Percentiles rank a stretch among this genome's conserved stretches.
Evolutionary conservation across 2,113 vertebrate genomes (phyloP).

Genomic region (Pungitius pungitius): DNA sequence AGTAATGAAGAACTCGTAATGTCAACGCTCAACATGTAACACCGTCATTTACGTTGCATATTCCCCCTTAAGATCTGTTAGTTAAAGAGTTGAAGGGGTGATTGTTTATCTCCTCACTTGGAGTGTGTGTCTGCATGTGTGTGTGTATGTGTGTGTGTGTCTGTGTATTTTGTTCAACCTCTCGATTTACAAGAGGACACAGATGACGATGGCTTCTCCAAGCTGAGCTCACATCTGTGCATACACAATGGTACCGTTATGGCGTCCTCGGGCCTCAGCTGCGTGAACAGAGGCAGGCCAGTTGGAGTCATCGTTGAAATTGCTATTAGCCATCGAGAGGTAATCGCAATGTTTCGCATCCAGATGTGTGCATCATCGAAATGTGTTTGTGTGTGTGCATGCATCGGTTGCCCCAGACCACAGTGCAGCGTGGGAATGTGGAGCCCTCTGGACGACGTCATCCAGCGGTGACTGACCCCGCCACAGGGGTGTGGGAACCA

Average conservation of each 20-base stretch:
- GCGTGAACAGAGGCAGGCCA: conserved; percentile 32
- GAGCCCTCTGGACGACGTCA: conserved; percentile 72
- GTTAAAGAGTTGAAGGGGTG: not conserved
- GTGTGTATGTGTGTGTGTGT: not conserved
- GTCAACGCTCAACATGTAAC: no score
- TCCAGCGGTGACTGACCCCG: conserved; percentile 57
- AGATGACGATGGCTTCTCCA: conserved; percentile 38
- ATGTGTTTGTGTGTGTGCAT: conserved; percentile 9
- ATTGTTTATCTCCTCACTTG: not conserved
- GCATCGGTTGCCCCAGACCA: conserved; percentile 33
- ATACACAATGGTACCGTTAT: conserved; percentile 58
- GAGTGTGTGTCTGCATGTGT: not conserved
- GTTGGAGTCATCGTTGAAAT: conserved; percentile 3
- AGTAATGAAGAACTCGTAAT: not conserved
- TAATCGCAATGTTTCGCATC: conserved; percentile 16
- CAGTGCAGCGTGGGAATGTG: conserved; percentile 77
- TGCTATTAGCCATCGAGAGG: conserved; percentile 1
- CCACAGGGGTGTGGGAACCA: conserved; percentile 75
- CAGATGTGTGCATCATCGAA: conserved; percentile 13
- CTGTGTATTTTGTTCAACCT: conserved; percentile 10
- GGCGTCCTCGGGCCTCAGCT: conserved; percentile 17
- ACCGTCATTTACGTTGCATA: not conserved
- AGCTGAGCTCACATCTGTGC: conserved; percentile 54
- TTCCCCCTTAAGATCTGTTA: not conserved
- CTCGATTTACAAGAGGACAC: conserved; percentile 30